Evolutionary conservation across 2,113 vertebrate genomes (phyloP).

Genomic region (Calidris pugnax): DNA sequence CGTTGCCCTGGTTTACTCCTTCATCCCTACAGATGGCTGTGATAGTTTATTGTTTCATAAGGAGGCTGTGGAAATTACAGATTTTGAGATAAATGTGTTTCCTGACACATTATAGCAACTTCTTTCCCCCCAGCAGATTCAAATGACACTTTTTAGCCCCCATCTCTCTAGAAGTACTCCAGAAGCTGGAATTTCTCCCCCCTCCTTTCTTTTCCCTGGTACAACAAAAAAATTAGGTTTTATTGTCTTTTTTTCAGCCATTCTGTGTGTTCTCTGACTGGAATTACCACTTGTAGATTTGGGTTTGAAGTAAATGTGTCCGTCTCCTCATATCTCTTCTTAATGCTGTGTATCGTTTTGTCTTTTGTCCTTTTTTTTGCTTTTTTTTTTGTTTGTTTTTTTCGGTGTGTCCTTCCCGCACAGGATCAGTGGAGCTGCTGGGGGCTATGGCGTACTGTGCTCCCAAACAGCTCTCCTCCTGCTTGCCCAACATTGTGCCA

Average conservation of each 20-base stretch:
- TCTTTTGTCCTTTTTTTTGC: neutral
- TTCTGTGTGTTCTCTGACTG: neutral
- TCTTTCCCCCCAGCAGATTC: neutral
- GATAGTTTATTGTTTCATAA: neutral
- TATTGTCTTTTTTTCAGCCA: neutral
- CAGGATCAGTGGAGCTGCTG: conserved; percentile 95
- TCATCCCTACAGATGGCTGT: neutral
- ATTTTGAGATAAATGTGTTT: neutral
- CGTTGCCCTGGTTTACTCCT: neutral
- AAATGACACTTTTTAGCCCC: neutral
- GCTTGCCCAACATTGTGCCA: conserved; percentile 95
- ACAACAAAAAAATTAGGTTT: neutral
- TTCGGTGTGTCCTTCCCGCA: neutral
- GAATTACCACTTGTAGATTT: neutral
- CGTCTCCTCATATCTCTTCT: neutral
- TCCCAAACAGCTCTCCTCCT: conserved; percentile 96
- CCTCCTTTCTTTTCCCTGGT: neutral
- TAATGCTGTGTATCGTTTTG: neutral
- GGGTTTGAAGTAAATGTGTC: neutral
- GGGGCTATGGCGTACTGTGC: conserved; percentile 98
- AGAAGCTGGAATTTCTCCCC: neutral
- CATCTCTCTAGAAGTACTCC: neutral
- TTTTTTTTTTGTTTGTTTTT: neutral
- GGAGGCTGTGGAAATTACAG: neutral
- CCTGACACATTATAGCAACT: neutral